Evolutionary conservation across 2,888 invertebrate species (phyloP), one percentile per base, ranked within the genome.

Genomic region (Arctia plantaginis): DNA sequence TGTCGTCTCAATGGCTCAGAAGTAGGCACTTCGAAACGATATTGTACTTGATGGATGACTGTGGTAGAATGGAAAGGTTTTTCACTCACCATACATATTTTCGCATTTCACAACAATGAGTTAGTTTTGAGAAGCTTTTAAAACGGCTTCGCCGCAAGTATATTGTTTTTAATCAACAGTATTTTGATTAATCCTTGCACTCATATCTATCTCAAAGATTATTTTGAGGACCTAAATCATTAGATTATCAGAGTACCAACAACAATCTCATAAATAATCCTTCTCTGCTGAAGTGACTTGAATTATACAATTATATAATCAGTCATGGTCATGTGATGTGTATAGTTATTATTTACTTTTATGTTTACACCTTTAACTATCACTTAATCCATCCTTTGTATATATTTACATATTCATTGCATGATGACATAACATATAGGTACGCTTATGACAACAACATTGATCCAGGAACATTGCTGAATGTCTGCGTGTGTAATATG

Each of bases 401-500:
- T 51, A 6, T 3, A 51, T 51, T 51, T 23, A 51, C 8, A 51
- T 23, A 23, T 51, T 51, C 8, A 51, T 6, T 23, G 23, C 23
- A 23, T 51, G 51, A 51, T 23, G 23, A 23, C 51, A 23, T 7
- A 23, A 51, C 8, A 23, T 51, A 51, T 59, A 59, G 27, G 27
- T 62, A 62, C 6, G 12, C 2, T n/a, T 55, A 55, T 6, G 23
- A 55, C 3, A 55, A 55, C 12, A 55, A 55, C n/a, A 55, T 55
- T 12, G 51, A 23, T 51, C 51, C 51, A 10, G 51, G 23, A 69
- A 59, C 33, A 23, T 4, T 47, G 23, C 30, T n/a, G 51, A 55
- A n/a, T 55, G 10, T 55, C 23, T 55, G 0, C 65, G 71, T 65
- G 35, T 67, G 62, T 33, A 66, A 67, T 78, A 66, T 72, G 76